Percentiles rank a stretch among this genome's conserved stretches.
Evolutionary conservation across 2,888 invertebrate genomes (phyloP).

Genomic region (Peribatodes rhomboidaria): DNA sequence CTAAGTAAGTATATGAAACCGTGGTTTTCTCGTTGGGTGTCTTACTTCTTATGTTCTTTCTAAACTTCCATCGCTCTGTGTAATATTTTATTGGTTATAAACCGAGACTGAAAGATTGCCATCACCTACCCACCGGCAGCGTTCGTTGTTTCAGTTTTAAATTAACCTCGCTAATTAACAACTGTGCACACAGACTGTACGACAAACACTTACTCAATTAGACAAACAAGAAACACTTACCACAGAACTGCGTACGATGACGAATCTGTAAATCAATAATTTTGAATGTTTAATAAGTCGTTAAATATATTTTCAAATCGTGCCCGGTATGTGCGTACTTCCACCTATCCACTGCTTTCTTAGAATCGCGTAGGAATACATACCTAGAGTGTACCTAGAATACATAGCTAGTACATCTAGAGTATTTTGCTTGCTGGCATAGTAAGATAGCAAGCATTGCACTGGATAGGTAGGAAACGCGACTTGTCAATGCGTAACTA

Average conservation of each 20-base stretch:
- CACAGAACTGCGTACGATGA: slow-evolving; percentile 23
- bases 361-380: no score
- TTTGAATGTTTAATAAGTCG: background rate
- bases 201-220: slow-evolving; percentile 24
- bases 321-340: background rate
- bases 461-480: no score
- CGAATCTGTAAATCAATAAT: slow-evolving; percentile 7
- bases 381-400: no score
- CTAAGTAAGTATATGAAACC: slow-evolving; percentile 20
- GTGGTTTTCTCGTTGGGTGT: background rate
- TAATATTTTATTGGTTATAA: background rate
- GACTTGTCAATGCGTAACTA: no score
- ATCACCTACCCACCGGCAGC: slow-evolving; percentile 20
- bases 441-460: no score
- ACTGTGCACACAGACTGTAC: slow-evolving; percentile 53
- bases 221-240: no score
- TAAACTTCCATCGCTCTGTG: background rate
- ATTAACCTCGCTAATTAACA: slow-evolving; percentile 65
- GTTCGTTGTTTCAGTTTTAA: slow-evolving; percentile 55
- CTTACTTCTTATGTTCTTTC: background rate
- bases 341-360: background rate
- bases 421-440: no score
- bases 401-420: no score
- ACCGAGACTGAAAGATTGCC: slow-evolving; percentile 48
- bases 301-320: background rate